Evolutionary conservation across 2,888 invertebrate species (phyloP), one percentile per base, ranked within the genome.

Genomic region (Orchesella flavescens): DNA sequence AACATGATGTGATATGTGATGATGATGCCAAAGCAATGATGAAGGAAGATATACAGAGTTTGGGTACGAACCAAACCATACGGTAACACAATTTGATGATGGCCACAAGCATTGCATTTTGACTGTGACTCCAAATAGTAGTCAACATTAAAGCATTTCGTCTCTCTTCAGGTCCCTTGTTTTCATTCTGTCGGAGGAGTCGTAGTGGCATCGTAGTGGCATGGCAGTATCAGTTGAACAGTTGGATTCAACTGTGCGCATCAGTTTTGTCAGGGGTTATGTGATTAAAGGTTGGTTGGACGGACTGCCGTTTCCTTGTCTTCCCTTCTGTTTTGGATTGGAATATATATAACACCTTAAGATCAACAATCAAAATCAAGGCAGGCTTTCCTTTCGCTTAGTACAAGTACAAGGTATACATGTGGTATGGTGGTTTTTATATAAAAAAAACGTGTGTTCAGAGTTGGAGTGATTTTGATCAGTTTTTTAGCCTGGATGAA

Each of bases 231-330:
- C 79, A 79, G 77, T 78, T 72, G 79, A 79, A 72, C 79, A 79
- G 79, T 79, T 79, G 79, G 79, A 71, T 23, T 79, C 79, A 79
- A 79, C 79, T 79, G 79, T 63, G 59, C 71, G n/a, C 65, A 72
- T 72, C 72, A 71, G 71, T 71, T 49, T 34, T 17, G 68, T 34
- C 72, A 23, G 69, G n/a, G 21, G 49, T 53, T 65, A 21, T 53
- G 43, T 79, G 63, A 63, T 53, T 77, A 2, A 15, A 43, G 65
- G 15, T 44, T 44, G 61, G 68, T 46, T 24, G 63, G 46, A n/a
- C n/a, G n/a, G 34, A 34, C 34, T 34, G 34, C 34, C 34, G 34
- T 34, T n/a, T n/a, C n/a, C n/a, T n/a, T n/a, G n/a, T n/a, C n/a
- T n/a, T n/a, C n/a, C n/a, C n/a, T n/a, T 34, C 3, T 34, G 34